A percentile compares a stretch with the other conserved stretches of the same genome.
These are phyloP conservation scores for Antheraea assamensis DNA, from an alignment of 2,888 invertebrate species.

Conservation along the genomic window DNA sequence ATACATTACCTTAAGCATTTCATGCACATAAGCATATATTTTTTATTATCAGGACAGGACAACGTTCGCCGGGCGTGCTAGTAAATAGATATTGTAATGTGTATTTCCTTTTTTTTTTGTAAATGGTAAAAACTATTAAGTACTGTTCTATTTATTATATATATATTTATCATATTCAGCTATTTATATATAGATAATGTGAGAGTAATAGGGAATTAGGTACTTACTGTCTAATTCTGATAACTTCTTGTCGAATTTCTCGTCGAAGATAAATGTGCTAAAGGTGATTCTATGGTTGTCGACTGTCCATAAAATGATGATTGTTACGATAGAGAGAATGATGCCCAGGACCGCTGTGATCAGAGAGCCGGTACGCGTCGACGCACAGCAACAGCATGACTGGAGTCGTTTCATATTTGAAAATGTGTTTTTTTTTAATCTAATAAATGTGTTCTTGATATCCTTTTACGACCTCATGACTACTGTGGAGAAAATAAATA, in stretches of 20 bases:
- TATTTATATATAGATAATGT: no score
- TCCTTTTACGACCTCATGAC: conserved; percentile 47
- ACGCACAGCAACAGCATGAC: conserved; percentile 87
- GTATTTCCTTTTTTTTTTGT: no score
- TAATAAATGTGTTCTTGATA: conserved; percentile 14
- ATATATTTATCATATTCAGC: no score
- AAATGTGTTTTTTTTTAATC: conserved; percentile 18
- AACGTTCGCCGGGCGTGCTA: no score
- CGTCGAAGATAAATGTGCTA: conserved; percentile 90
- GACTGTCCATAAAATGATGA: conserved; percentile 85
- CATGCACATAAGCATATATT: no score
- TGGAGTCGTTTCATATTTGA: conserved; percentile 79
- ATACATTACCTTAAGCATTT: no score
- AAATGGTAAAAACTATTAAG: no score
- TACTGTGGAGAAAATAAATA: conserved; percentile 41
- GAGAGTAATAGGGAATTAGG: background rate
- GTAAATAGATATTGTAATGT: no score
- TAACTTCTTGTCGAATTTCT: conserved; percentile 75
- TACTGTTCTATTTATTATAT: no score
- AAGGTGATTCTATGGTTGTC: conserved; percentile 84
- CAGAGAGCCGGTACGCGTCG: conserved; percentile 88
- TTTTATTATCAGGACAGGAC: no score
- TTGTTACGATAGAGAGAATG: conserved; percentile 86
- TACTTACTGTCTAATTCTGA: conserved; percentile 84
- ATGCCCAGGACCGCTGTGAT: conserved; percentile 88